Evolutionary conservation across 1,140 invertebrate genomes (phyloP), one percentile per base, ranked within the genome.

Genomic region (Sarcophaga bullata): DNA sequence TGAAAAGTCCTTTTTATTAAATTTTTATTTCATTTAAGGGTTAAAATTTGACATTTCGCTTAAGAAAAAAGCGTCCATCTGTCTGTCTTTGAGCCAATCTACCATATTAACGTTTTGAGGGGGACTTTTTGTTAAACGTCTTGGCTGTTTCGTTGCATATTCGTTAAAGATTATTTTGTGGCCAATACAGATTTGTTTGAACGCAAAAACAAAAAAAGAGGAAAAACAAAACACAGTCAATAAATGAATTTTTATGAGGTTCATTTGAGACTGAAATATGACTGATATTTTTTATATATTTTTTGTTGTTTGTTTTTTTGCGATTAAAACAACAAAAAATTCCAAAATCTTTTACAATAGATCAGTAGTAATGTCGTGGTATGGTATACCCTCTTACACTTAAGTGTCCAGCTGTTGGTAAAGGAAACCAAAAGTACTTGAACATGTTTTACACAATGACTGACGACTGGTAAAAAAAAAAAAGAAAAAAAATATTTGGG

Each of bases 171-270:
- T 68, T 68, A 17, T 68, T 68, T 68, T 68, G 62, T 68, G 17
- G 17, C 19, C 62, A 19, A 19, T 9, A n/a, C 62, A 25, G 62
- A 68, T 58, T 58, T 58, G 54, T 7, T 7, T 6, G 13, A 58
- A 4, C 4, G 25, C 25, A 37, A 37, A 37, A 37, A 37, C 25
- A 4, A 1, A 37, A 37, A 37, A 37, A 37, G 25, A 37, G n/a
- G n/a, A n/a, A n/a, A n/a, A n/a, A n/a, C n/a, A n/a, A n/a, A n/a
- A 37, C 19, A 25, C 17, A 68, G 6, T 8, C 9, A 62, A 19
- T 68, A 68, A 68, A 25, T 68, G 17, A 19, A 68, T 68, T 68
- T 68, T 68, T 68, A 68, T 68, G 62, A 68, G n/a, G 62, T 19
- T 68, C 62, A 68, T 68, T 68, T 68, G 17, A 68, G 62, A 0